A percentile compares a stretch with the other conserved stretches of the same genome.
Evolutionary conservation across 2,113 vertebrate genomes (phyloP).

Genomic region (Vidua macroura): DNA sequence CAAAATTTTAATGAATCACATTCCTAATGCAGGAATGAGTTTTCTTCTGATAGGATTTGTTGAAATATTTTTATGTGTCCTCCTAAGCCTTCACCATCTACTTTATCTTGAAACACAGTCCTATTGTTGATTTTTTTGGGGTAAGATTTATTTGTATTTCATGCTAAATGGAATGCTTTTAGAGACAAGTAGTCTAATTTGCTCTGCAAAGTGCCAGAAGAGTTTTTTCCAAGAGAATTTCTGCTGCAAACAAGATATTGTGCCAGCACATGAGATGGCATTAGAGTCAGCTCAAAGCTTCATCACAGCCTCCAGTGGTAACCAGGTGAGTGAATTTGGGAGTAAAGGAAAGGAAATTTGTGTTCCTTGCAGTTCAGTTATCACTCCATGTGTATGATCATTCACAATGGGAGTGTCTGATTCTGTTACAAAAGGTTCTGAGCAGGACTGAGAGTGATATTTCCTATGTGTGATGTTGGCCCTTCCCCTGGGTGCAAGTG

Average conservation of each 20-base stretch:
- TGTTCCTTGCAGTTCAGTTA: neutral
- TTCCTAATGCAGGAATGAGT: neutral
- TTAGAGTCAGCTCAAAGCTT: neutral
- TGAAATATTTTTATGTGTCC: neutral
- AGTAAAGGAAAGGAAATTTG: neutral
- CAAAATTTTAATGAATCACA: neutral
- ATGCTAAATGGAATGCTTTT: neutral
- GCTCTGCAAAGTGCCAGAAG: neutral
- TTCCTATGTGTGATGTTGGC: neutral
- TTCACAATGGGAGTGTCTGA: neutral
- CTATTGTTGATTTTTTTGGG: neutral
- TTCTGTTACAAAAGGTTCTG: neutral
- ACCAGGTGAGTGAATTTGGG: neutral
- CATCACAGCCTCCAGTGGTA: neutral
- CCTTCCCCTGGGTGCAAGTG: neutral
- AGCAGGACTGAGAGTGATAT: neutral
- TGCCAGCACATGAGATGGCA: neutral
- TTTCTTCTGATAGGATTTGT: neutral
- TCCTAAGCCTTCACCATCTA: neutral
- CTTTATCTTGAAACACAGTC: neutral
- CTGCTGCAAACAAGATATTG: neutral
- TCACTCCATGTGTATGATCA: rapidly evolving
- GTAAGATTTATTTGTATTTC: neutral
- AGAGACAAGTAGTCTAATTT: neutral
- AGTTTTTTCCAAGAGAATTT: neutral